phyloP scores from a whole-genome alignment of 1,140 invertebrate genomes.

The Heliconius melpomene region DNA sequence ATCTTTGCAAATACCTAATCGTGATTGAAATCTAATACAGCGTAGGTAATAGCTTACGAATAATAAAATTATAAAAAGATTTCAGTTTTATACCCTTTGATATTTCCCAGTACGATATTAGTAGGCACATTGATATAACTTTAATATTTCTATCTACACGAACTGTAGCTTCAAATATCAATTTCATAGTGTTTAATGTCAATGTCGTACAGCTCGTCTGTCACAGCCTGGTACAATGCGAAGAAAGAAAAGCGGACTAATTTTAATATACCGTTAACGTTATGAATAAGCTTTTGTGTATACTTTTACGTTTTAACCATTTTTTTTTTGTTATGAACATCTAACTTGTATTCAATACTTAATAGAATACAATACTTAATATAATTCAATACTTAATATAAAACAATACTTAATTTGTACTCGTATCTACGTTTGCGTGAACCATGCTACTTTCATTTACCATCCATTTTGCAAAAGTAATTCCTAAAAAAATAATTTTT shows the following conservation, averaged over 20 bases:
- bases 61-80: no score
- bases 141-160: neutral
- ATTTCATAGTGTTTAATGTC: neutral
- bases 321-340: neutral
- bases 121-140: neutral
- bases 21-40: no score
- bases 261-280: neutral
- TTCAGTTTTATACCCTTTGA: neutral
- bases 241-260: neutral
- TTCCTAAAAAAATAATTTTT: no score
- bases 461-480: no score
- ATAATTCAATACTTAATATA: no score
- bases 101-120: neutral
- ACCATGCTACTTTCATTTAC: no score
- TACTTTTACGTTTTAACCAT: neutral
- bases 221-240: constrained; percentile 11
- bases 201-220: constrained; percentile 16
- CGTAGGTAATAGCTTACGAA: no score
- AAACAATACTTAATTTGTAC: no score
- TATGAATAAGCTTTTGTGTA: neutral
- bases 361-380: no score
- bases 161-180: neutral
- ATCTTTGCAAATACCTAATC: no score
- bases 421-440: no score
- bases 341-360: neutral